Conservation (phyloP, 2,888 invertebrate genomes). For the Dicycla oo region DNA sequence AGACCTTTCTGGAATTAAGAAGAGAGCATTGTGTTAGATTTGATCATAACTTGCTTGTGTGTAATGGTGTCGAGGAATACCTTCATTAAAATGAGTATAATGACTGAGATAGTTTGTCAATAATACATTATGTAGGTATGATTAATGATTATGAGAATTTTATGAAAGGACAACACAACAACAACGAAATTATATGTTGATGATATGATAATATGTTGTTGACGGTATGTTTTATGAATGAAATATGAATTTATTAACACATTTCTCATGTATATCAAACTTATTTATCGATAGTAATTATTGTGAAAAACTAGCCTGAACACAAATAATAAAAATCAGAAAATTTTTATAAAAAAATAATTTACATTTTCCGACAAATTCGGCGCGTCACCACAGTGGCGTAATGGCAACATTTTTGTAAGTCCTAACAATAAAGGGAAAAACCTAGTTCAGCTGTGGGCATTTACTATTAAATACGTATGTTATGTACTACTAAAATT, state of each 20-base stretch:
- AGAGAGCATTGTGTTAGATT: background rate
- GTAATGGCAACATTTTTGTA: constrained; percentile 6
- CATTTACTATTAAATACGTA: background rate
- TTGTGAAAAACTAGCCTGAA: background rate
- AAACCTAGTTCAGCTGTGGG: constrained; percentile 2
- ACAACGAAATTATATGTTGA: too few relatives aligned
- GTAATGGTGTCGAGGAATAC: background rate
- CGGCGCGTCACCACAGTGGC: constrained; percentile 4
- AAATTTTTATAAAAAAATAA: background rate
- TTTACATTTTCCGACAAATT: background rate
- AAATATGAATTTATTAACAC: background rate
- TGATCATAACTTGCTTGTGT: background rate
- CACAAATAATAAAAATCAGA: background rate
- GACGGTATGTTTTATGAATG: too few relatives aligned
- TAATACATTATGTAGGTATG: background rate
- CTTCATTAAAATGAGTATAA: too few relatives aligned
- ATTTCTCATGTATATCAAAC: background rate
- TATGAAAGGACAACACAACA: too few relatives aligned
- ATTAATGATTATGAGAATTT: background rate
- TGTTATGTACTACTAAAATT: too few relatives aligned
- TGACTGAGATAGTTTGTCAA: background rate
- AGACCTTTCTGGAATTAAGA: constrained; percentile 81
- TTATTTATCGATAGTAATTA: background rate
- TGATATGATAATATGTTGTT: too few relatives aligned
- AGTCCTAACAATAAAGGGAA: constrained; percentile 2